phyloP scores from a whole-genome alignment of 2,113 vertebrate genomes.

The Arizona elegans region DNA sequence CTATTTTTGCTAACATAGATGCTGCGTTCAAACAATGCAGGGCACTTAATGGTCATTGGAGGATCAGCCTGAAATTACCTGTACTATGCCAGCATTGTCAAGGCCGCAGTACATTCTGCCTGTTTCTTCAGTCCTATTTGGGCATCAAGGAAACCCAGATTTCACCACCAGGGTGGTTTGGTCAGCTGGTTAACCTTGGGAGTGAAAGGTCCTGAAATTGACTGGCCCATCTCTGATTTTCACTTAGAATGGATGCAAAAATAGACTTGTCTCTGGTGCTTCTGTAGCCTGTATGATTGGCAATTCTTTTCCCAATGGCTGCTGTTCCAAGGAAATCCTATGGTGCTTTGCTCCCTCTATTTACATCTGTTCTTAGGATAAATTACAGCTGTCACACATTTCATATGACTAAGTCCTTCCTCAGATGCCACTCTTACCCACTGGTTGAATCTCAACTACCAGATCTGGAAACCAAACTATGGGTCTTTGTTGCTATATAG shows the following conservation, averaged over 20 bases:
- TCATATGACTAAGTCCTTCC: background rate
- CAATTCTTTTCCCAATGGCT: background rate
- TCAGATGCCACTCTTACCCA: background rate
- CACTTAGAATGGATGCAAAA: background rate
- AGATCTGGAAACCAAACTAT: background rate
- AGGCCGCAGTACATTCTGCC: background rate
- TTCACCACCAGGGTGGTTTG: background rate
- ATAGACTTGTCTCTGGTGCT: background rate
- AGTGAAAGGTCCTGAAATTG: background rate
- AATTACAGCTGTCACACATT: background rate
- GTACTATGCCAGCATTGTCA: background rate
- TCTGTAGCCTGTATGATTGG: background rate
- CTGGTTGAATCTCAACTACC: background rate
- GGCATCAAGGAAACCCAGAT: background rate
- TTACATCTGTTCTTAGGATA: background rate
- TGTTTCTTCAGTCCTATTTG: background rate
- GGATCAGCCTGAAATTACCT: background rate
- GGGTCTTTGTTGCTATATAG: background rate
- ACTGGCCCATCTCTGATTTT: background rate
- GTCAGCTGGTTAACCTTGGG: background rate
- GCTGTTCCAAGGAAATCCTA: background rate
- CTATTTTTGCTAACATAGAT: background rate
- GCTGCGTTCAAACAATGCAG: background rate
- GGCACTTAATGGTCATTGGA: background rate
- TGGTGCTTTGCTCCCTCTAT: background rate